These are phyloP conservation scores for Neodontobutis hainanensis DNA, from an alignment of 2,113 vertebrate species.

Conservation along the genomic window DNA sequence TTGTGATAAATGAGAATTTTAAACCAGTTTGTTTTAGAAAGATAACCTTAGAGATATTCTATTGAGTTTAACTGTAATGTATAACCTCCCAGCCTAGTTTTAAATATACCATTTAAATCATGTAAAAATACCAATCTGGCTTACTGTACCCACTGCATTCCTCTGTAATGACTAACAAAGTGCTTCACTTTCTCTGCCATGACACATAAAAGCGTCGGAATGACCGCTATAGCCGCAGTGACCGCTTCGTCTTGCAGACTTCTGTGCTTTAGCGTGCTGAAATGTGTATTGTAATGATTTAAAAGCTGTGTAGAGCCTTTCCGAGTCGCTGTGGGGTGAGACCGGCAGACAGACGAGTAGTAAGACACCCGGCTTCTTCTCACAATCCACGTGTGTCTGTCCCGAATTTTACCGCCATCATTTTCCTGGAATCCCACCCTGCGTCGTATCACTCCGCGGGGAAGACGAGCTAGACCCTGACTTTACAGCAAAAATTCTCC, in stretches of 20 bases:
- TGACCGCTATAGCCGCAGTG: neutral
- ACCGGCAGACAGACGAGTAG: constrained; percentile 27
- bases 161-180: neutral
- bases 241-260: neutral
- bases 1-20: too few species aligned
- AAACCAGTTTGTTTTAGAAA: too few species aligned
- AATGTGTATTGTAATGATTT: neutral
- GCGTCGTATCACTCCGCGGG: constrained; percentile 61
- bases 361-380: constrained; percentile 70
- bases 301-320: neutral
- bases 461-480: constrained; percentile 20
- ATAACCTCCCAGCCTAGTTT: neutral
- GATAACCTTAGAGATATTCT: neutral
- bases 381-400: constrained; percentile 69
- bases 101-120: neutral
- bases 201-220: neutral
- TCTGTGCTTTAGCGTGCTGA: neutral
- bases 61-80: neutral
- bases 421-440: constrained; percentile 74
- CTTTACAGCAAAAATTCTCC: accelerated
- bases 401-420: constrained; percentile 66
- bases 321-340: neutral
- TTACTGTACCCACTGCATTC: constrained; percentile 13
- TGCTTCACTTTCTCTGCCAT: neutral
- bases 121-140: neutral